A percentile compares a stretch with the other conserved stretches of the same genome.
These are phyloP conservation scores for Drosophila hamatofila DNA, from an alignment of 2,888 invertebrate species.

Conservation along the genomic window DNA sequence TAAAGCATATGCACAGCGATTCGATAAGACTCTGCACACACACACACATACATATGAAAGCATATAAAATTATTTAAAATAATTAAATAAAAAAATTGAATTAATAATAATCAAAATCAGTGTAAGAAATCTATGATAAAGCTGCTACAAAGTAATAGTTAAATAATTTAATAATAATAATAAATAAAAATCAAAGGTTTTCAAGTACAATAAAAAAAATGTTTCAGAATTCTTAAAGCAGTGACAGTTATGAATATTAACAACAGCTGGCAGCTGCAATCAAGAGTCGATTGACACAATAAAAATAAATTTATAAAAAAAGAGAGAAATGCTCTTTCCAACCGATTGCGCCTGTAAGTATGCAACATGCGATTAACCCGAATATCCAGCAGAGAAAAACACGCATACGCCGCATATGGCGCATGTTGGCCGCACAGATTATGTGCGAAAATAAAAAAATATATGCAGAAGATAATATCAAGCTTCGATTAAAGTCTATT, in stretches of 20 bases:
- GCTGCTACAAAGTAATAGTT: neutral
- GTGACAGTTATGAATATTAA: constrained; percentile 19
- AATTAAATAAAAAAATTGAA: no score
- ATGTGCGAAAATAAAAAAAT: neutral
- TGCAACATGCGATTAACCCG: constrained; percentile 48
- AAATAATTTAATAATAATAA: constrained; percentile 9
- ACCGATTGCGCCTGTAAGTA: constrained; percentile 59
- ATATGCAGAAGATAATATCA: neutral
- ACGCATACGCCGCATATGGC: constrained; percentile 33
- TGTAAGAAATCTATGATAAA: neutral
- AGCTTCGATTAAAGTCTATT: constrained; percentile 5
- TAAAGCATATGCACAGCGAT: neutral
- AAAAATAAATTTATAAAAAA: constrained; percentile 16
- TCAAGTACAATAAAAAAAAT: constrained; percentile 15
- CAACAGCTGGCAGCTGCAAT: constrained; percentile 36
- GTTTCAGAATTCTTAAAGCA: neutral
- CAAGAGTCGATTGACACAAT: constrained; percentile 39
- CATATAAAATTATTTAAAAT: neutral
- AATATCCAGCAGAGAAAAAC: constrained; percentile 12
- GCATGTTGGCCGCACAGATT: neutral
- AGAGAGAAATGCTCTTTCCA: constrained; percentile 16
- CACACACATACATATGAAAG: neutral
- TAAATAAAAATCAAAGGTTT: neutral
- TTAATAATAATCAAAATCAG: neutral
- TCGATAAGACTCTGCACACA: neutral